phyloP scores from a whole-genome alignment of 2,113 vertebrate species.

The Apodemus speciosus region DNA sequence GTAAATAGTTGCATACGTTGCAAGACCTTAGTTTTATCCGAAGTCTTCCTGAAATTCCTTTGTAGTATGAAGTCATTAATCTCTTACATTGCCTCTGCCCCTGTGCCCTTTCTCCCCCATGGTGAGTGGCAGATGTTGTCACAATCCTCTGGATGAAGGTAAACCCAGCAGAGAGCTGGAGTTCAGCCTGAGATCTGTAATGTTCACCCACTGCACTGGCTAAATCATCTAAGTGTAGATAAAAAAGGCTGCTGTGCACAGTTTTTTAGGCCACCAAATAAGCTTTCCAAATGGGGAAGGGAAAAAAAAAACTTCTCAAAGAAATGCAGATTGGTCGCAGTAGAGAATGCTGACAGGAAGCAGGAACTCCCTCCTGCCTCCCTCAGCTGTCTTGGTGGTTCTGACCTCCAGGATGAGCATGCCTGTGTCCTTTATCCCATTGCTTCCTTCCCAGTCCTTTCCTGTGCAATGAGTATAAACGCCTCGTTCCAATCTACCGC shows the following conservation, averaged over 20 bases:
- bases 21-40: conserved; percentile 43
- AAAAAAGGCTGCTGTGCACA: conserved; percentile 2
- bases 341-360: conserved; percentile 14
- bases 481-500: neutral
- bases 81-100: neutral
- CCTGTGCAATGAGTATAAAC: conserved; percentile 35
- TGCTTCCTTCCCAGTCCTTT: conserved; percentile 44
- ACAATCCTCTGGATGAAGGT: neutral
- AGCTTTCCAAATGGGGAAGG: conserved; percentile 36
- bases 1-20: neutral
- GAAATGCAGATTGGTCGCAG: conserved; percentile 30
- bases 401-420: conserved; percentile 33
- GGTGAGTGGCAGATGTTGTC: neutral
- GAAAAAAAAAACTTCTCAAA: neutral
- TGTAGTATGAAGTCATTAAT: neutral
- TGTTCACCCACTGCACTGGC: conserved; percentile 9
- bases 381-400: conserved; percentile 15
- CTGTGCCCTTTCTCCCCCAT: neutral
- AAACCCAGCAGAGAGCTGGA: conserved; percentile 16
- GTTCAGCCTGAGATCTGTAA: conserved; percentile 26
- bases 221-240: conserved; percentile 26
- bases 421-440: neutral
- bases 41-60: conserved; percentile 18
- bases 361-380: conserved; percentile 22
- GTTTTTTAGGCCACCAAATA: conserved; percentile 17